phyloP scores from a whole-genome alignment of 2,797 vertebrate species.

The Gobionotothen gibberifrons region DNA sequence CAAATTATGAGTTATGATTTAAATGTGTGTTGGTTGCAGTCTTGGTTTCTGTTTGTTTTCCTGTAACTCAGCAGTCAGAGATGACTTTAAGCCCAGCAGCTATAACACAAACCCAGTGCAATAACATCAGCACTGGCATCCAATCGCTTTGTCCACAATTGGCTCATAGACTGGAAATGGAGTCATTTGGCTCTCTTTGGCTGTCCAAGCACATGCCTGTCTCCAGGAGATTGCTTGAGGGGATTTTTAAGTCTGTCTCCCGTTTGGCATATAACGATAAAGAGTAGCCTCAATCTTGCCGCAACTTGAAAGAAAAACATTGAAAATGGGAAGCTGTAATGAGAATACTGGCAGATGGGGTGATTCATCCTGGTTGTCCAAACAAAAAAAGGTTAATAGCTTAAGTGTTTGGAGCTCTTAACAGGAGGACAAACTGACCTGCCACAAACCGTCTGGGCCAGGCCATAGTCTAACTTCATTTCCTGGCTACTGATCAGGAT shows the following conservation, averaged over 20 bases:
- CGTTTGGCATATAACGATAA: slow-evolving; percentile 53
- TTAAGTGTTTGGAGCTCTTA: slow-evolving; percentile 73
- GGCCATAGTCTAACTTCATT: slow-evolving; percentile 66
- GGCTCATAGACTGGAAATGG: slow-evolving; percentile 60
- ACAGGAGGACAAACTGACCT: slow-evolving; percentile 61
- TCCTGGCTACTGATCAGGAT: slow-evolving; percentile 63
- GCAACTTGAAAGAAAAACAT: slow-evolving; percentile 37
- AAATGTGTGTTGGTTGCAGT: not conserved
- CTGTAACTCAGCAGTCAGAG: slow-evolving; percentile 18
- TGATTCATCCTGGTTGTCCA: slow-evolving; percentile 65
- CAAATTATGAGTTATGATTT: slow-evolving; percentile 1
- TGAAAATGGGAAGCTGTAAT: slow-evolving; percentile 52
- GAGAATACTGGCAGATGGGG: slow-evolving; percentile 54
- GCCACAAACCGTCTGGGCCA: slow-evolving; percentile 60
- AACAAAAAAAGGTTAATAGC: slow-evolving; percentile 77
- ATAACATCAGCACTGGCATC: slow-evolving; percentile 45
- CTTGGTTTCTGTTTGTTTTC: slow-evolving; percentile 17
- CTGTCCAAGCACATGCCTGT: slow-evolving; percentile 58
- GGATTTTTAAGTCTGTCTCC: slow-evolving; percentile 50
- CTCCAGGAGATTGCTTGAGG: slow-evolving; percentile 56
- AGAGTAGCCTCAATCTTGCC: slow-evolving; percentile 38
- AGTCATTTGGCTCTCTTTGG: slow-evolving; percentile 65
- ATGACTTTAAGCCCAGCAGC: slow-evolving; percentile 34
- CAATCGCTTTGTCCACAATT: slow-evolving; percentile 60
- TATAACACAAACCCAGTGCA: slow-evolving; percentile 28